Conservation (phyloP, 2,113 vertebrate species). For the Calcarius ornatus region DNA sequence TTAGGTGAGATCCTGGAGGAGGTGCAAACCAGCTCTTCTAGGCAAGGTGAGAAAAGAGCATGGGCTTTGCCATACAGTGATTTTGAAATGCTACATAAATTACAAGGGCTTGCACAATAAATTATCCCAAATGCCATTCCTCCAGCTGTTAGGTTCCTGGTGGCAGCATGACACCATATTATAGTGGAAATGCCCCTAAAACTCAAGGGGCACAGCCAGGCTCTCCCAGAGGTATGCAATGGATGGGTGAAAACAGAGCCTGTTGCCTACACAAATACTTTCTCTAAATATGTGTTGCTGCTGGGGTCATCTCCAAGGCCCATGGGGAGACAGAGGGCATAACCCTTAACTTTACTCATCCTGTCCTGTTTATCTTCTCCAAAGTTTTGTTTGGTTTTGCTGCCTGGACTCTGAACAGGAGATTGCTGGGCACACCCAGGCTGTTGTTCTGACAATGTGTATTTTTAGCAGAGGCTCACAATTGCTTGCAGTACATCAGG, state of each 20-base stretch:
- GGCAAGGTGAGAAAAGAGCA: background rate
- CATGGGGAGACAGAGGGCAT: rapidly evolving
- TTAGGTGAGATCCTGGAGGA: background rate
- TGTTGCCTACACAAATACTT: rapidly evolving
- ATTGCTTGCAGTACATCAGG: background rate
- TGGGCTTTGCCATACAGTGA: background rate
- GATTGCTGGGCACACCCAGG: constrained; percentile 11
- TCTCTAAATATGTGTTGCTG: background rate
- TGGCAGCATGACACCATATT: background rate
- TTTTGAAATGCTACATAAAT: background rate
- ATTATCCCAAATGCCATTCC: background rate
- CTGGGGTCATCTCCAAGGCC: background rate
- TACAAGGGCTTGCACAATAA: background rate
- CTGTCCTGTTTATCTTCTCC: background rate
- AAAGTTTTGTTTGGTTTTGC: background rate
- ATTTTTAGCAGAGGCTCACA: constrained; percentile 32
- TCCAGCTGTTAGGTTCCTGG: background rate
- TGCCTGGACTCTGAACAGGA: background rate
- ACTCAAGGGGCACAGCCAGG: background rate
- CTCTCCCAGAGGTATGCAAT: background rate
- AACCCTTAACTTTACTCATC: background rate
- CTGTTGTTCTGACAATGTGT: background rate
- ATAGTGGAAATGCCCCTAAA: background rate
- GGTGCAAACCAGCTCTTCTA: background rate
- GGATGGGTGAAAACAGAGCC: background rate